Conservation (phyloP, 30 jellyfish, hydroid and myxozoan species). For the Euphysa ruthae region DNA sequence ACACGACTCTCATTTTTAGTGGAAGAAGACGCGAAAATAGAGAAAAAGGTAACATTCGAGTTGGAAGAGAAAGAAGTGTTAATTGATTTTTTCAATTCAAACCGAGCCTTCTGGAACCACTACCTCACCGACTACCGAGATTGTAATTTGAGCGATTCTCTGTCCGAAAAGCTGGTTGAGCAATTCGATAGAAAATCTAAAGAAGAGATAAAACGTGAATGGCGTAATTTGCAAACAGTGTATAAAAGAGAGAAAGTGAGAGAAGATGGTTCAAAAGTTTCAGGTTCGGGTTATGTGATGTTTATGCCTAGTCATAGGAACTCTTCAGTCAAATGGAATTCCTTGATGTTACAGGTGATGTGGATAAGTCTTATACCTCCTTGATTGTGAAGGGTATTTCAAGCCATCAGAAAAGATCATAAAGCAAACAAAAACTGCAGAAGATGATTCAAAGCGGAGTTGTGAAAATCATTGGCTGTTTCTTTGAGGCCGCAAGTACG, state of each 20-base stretch:
- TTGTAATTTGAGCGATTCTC: slow-evolving; percentile 4
- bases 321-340: slow-evolving; percentile 24
- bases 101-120: slow-evolving; percentile 21
- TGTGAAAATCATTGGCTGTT: slow-evolving; percentile 20
- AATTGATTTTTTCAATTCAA: neutral
- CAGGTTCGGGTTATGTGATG: slow-evolving; percentile 21
- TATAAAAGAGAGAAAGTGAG: slow-evolving; percentile 16
- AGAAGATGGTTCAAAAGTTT: slow-evolving; percentile 19
- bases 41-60: slow-evolving; percentile 2
- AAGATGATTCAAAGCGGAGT: slow-evolving; percentile 18
- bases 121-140: slow-evolving; percentile 7
- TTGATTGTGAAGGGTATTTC: slow-evolving; percentile 9
- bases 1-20: neutral
- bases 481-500: slow-evolving; percentile 14
- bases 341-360: slow-evolving; percentile 25
- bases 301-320: neutral
- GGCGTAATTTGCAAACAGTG: slow-evolving; percentile 6
- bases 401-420: slow-evolving; percentile 8
- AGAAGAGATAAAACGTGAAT: slow-evolving; percentile 16
- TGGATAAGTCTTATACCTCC: slow-evolving; percentile 11
- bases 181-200: slow-evolving; percentile 10
- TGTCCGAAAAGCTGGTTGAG: neutral
- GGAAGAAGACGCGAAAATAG: slow-evolving; percentile 15
- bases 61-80: neutral
- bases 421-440: slow-evolving; percentile 17